phyloP scores from a whole-genome alignment of 2,113 vertebrate genomes.

The Sapayoa aenigma region DNA sequence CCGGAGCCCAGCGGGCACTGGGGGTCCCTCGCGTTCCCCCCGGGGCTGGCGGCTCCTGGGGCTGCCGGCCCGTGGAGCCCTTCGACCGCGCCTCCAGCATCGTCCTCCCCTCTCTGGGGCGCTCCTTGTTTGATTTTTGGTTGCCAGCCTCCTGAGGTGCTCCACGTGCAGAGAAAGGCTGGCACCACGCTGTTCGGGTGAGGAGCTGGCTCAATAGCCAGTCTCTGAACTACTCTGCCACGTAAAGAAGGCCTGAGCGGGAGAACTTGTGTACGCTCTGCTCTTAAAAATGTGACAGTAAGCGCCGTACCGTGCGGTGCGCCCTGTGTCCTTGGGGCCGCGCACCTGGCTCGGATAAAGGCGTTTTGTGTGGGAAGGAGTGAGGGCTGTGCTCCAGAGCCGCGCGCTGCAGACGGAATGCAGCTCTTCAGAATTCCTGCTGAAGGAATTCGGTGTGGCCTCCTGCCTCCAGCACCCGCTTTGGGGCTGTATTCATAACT shows the following conservation, averaged over 20 bases:
- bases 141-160: not conserved
- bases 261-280: rapidly evolving
- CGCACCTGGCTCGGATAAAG: not conserved
- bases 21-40: too few species aligned
- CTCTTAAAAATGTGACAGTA: rapidly evolving
- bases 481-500: rapidly evolving
- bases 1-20: not conserved
- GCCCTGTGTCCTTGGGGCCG: rapidly evolving
- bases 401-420: rapidly evolving
- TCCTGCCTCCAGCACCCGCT: not conserved
- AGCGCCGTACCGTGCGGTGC: not conserved
- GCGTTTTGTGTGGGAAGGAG: rapidly evolving
- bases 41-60: not conserved
- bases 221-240: rapidly evolving
- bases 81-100: rapidly evolving
- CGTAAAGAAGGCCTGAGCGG: not conserved
- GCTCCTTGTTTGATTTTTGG: rapidly evolving
- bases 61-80: rapidly evolving
- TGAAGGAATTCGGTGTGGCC: not conserved
- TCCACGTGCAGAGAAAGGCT: rapidly evolving
- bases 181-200: not conserved
- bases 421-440: not conserved
- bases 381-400: not conserved
- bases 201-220: not conserved
- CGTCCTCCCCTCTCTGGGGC: rapidly evolving